Evolutionary conservation across 1,140 invertebrate genomes (phyloP).

Genomic region (Triops cancriformis): DNA sequence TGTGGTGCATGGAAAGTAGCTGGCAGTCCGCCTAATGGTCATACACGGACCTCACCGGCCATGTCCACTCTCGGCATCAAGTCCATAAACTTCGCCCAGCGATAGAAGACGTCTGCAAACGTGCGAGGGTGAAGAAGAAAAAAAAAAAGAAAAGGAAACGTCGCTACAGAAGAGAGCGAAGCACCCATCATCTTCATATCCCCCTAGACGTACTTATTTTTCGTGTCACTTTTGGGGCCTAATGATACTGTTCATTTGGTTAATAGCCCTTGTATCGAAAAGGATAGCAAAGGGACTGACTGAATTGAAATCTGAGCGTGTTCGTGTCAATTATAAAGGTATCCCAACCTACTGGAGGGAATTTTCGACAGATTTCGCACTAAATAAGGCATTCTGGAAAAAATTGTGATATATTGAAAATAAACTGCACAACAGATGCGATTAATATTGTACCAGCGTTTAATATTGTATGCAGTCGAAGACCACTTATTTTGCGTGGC

Average conservation of each 20-base stretch:
- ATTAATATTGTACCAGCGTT: no score
- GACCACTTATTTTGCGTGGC: no score
- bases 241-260: background rate
- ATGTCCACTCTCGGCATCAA: slow-evolving; percentile 9
- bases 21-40: slow-evolving; percentile 7
- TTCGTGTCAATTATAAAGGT: background rate
- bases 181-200: background rate
- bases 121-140: background rate
- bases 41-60: slow-evolving; percentile 8
- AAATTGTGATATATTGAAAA: no score
- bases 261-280: background rate
- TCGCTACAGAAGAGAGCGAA: background rate
- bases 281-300: background rate
- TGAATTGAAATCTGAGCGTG: background rate
- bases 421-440: no score
- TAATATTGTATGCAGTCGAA: no score
- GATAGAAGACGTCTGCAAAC: slow-evolving; percentile 10
- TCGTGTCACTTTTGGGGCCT: background rate
- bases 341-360: no score
- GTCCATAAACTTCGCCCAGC: background rate
- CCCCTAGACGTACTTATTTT: background rate
- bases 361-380: no score
- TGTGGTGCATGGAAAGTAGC: slow-evolving; percentile 8
- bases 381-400: no score
- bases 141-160: background rate